Percentiles rank a stretch among this genome's conserved stretches.
Conservation (phyloP, 2,113 vertebrate species). For the Anarrhichthys ocellatus region DNA sequence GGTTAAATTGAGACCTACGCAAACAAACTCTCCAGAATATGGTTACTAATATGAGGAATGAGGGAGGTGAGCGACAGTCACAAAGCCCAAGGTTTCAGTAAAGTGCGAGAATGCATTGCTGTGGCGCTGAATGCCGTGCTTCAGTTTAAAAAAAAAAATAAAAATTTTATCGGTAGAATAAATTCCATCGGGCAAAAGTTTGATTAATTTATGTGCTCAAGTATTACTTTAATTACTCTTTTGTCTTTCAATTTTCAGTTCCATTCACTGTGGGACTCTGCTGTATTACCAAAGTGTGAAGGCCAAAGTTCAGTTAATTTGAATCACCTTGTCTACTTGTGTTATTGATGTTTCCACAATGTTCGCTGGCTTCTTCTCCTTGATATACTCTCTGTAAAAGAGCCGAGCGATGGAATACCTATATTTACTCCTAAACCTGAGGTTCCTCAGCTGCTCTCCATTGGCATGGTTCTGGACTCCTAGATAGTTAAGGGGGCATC, state of each 20-base stretch:
- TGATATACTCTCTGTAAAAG: not conserved
- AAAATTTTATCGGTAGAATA: not conserved
- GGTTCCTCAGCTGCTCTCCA: not conserved
- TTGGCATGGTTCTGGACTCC: not conserved
- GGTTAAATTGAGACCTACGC: constrained; percentile 18
- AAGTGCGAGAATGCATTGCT: not conserved
- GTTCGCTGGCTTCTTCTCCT: not conserved
- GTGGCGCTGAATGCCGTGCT: constrained; percentile 15
- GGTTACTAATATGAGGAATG: not conserved
- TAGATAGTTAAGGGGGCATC: not conserved
- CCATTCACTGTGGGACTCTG: constrained; percentile 9
- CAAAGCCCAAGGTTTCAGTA: constrained; percentile 58
- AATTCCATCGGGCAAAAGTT: constrained; percentile 41
- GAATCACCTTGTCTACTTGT: constrained; percentile 13
- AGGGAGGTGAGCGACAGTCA: constrained; percentile 16
- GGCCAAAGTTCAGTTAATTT: constrained; percentile 25
- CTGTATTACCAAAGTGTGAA: not conserved
- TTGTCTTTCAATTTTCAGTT: constrained; percentile 22
- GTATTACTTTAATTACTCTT: constrained; percentile 36
- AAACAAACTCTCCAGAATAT: constrained; percentile 17
- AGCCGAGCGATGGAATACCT: not conserved
- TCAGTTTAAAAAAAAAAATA: not conserved
- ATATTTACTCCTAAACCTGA: not conserved
- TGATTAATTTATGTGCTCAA: constrained; percentile 47
- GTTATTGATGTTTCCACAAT: constrained; percentile 11